Evolutionary conservation across 2,888 invertebrate species (phyloP).

Genomic region (Apoderus coryli): DNA sequence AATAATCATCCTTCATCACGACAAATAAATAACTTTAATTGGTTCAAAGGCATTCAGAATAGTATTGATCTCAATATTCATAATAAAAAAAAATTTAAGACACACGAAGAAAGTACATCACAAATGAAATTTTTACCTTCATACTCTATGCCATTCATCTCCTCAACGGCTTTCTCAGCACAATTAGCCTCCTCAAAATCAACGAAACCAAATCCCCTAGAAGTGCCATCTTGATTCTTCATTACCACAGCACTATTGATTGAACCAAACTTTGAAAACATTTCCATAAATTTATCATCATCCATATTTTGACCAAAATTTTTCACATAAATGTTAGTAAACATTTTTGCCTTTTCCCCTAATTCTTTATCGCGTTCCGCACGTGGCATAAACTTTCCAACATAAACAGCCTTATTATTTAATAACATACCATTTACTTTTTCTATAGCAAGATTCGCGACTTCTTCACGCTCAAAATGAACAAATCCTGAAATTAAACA

Average conservation of each 20-base stretch:
- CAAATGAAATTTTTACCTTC: too few species aligned
- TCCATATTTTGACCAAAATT: conserved; percentile 90
- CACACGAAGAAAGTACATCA: too few species aligned
- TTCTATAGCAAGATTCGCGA: conserved; percentile 86
- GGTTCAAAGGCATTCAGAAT: too few species aligned
- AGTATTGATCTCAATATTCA: too few species aligned
- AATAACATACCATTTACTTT: conserved; percentile 98
- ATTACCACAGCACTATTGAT: conserved; percentile 88
- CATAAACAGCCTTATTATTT: conserved; percentile 95
- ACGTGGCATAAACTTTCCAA: conserved; percentile 95
- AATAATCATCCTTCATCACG: too few species aligned
- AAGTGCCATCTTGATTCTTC: conserved; percentile 78
- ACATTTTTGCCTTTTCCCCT: conserved; percentile 87
- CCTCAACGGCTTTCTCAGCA: conserved; percentile 84
- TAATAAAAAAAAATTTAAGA: too few species aligned
- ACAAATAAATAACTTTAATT: too few species aligned
- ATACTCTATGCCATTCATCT: conserved; percentile 78
- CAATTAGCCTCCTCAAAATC: conserved; percentile 93
- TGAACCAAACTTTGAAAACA: conserved; percentile 84
- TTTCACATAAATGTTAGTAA: conserved; percentile 97
- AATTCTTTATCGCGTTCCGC: conserved; percentile 93
- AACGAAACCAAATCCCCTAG: conserved; percentile 98
- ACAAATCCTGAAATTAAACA: too few species aligned
- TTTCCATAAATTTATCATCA: conserved; percentile 74
- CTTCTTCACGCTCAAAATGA: conserved; percentile 96